Percentiles rank a stretch among this genome's conserved stretches.
These are phyloP conservation scores for Picus viridis DNA, from an alignment of 2,797 vertebrate genomes.

Conservation along the genomic window DNA sequence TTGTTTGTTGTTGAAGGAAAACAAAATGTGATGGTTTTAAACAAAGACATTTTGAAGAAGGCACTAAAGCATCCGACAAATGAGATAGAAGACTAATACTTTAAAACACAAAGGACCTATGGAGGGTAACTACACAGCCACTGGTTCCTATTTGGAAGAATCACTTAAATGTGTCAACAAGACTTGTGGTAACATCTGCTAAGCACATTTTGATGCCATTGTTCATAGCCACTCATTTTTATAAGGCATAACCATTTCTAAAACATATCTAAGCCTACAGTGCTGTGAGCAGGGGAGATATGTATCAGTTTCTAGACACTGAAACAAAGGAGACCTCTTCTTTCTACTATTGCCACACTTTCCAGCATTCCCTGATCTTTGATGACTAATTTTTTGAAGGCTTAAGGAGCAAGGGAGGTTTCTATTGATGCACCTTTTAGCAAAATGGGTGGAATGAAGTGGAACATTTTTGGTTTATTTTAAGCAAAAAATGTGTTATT, in stretches of 20 bases:
- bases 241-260: background rate
- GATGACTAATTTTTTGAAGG: background rate
- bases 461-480: background rate
- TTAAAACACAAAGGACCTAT: background rate
- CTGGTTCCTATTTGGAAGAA: constrained; percentile 10
- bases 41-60: constrained; percentile 13
- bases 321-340: background rate
- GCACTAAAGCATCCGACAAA: background rate
- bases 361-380: background rate
- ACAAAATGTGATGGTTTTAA: background rate
- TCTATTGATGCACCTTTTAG: background rate
- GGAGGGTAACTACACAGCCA: background rate
- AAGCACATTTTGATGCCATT: constrained; percentile 14
- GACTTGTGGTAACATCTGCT: constrained; percentile 19
- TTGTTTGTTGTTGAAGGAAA: background rate
- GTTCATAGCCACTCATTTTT: background rate
- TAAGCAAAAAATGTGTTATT: background rate
- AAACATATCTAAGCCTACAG: background rate
- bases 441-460: background rate
- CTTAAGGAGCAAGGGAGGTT: background rate
- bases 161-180: constrained; percentile 4
- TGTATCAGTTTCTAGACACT: background rate
- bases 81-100: background rate
- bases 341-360: background rate
- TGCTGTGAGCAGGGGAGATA: background rate